Evolutionary conservation across 1,140 invertebrate species (phyloP), one percentile per base, ranked within the genome.

Genomic region (Calephelis virginiensis): DNA sequence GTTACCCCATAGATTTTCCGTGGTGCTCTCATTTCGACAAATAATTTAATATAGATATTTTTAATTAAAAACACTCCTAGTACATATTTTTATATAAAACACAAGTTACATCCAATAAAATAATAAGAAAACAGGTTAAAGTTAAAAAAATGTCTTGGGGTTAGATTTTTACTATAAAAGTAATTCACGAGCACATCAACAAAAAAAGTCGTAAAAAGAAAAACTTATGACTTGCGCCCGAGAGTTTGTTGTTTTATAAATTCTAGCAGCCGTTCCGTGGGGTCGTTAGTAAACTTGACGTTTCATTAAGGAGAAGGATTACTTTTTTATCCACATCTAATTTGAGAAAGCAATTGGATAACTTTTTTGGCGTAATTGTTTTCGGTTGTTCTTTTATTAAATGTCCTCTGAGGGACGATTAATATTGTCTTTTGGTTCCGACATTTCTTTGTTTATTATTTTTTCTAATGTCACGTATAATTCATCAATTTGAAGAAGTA

Each of bases 251-350:
- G 49, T 50, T 49, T 49, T 28, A 50, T 50, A 50, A 50, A 50
- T 9, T 14, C 49, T 4, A 50, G 49, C 9, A 43, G 40, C 28
- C 28, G 28, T 8, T 43, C 40, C 49, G 49, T 11, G 59, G 68
- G 68, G 66, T 75, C 73, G 73, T 72, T 75, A 73, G 71, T 70
- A 63, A 70, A 75, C 61, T 66, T 64, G 66, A 67, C 61, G 68
- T 72, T 72, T 72, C 66, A 72, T 72, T 66, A 72, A 70, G 72
- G 69, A 67, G 71, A 75, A 72, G 69, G 45, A 72, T 69, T 75
- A 64, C 69, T 63, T 61, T 74, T 71, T 65, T 68, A 72, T 74
- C 63, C 67, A 48, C 40, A 48, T 69, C 59, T 67, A 71, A 67
- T 70, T 74, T 67, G 61, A 67, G 63, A 68, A 28, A 49, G 64